Evolutionary conservation across 2,888 invertebrate genomes (phyloP).

Genomic region (Toxonevra muliebris): DNA sequence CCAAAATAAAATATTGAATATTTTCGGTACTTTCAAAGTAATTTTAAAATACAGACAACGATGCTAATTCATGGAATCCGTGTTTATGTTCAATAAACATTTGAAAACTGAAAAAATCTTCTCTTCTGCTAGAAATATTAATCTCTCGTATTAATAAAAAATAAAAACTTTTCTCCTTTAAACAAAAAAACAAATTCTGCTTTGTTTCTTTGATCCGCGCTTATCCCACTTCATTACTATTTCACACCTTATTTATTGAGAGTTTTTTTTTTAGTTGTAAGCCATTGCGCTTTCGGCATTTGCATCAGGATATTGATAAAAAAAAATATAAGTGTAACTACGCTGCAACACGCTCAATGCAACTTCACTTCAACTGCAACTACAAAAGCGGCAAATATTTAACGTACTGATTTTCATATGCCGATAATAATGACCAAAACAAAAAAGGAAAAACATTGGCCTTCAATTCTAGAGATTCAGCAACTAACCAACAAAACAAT

Average conservation of each 20-base stretch:
- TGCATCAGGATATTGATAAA: slow-evolving; percentile 31
- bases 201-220: too few species aligned
- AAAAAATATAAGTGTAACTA: slow-evolving; percentile 12
- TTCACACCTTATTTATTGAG: slow-evolving; percentile 63
- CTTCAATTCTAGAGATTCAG: too few species aligned
- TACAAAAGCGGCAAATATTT: slow-evolving; percentile 29
- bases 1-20: too few species aligned
- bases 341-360: slow-evolving; percentile 31
- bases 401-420: slow-evolving; percentile 16
- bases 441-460: neutral
- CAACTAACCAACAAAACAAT: slow-evolving; percentile 36
- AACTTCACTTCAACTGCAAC: slow-evolving; percentile 26
- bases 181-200: slow-evolving; percentile 1
- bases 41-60: too few species aligned
- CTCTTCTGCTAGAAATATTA: too few species aligned
- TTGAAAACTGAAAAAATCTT: too few species aligned
- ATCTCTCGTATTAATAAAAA: too few species aligned
- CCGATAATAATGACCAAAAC: slow-evolving; percentile 15
- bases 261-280: slow-evolving; percentile 36
- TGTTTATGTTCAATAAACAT: too few species aligned
- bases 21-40: too few species aligned
- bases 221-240: slow-evolving; percentile 31
- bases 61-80: too few species aligned
- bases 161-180: too few species aligned
- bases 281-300: slow-evolving; percentile 53